These are phyloP conservation scores for Myripristis jacobus DNA, from an alignment of 2,797 vertebrate genomes.

Conservation along the genomic window DNA sequence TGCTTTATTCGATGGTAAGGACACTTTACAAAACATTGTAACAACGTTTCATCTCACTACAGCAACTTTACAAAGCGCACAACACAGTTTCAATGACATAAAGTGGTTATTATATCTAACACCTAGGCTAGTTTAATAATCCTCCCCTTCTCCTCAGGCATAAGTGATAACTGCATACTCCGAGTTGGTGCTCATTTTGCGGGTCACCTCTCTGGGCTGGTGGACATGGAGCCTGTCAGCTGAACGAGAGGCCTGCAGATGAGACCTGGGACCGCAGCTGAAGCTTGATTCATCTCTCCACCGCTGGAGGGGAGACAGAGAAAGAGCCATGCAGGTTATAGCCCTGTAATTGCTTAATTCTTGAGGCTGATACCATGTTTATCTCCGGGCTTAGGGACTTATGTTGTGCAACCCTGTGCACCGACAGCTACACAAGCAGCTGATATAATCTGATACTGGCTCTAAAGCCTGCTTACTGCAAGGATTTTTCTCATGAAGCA, in stretches of 20 bases:
- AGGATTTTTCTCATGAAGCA: too few species aligned
- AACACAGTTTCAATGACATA: not conserved
- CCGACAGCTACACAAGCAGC: too few species aligned
- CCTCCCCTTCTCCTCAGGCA: constrained; percentile 36
- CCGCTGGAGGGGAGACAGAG: constrained; percentile 65
- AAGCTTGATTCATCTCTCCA: constrained; percentile 66
- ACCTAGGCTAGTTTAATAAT: not conserved
- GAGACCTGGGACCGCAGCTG: constrained; percentile 31
- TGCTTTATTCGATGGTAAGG: not conserved
- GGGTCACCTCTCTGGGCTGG: constrained; percentile 79
- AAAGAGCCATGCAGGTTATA: not conserved
- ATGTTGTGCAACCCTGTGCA: too few species aligned
- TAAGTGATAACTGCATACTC: constrained; percentile 87
- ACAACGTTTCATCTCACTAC: too few species aligned
- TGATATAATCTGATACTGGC: too few species aligned
- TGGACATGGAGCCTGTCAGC: constrained; percentile 83
- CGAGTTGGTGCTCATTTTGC: constrained; percentile 86
- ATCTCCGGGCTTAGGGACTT: too few species aligned
- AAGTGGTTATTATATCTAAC: not conserved
- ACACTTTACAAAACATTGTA: not conserved
- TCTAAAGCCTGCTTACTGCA: not conserved
- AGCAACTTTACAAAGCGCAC: not conserved
- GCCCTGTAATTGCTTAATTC: not conserved
- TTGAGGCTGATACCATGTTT: not conserved
- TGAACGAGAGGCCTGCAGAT: constrained; percentile 78